A percentile compares a stretch with the other conserved stretches of the same genome.
Evolutionary conservation across 2,797 vertebrate species (phyloP).

Genomic region (Chanos chanos): DNA sequence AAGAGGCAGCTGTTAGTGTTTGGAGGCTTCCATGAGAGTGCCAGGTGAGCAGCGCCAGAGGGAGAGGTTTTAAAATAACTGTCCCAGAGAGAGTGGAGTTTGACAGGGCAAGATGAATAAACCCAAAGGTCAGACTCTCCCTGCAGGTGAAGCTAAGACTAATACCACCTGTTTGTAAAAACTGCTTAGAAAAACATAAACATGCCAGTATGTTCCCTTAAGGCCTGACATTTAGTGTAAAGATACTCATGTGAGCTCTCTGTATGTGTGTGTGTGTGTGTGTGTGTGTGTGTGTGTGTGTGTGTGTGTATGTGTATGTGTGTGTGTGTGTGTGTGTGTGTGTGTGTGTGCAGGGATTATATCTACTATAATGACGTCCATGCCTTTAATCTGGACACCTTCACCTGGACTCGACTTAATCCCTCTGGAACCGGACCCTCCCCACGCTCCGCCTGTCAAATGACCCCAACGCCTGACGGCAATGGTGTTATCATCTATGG

Average conservation of each 20-base stretch:
- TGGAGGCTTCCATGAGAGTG: constrained; percentile 93
- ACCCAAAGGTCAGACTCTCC: too few relatives aligned
- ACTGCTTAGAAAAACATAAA: too few relatives aligned
- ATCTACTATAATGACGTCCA: constrained; percentile 91
- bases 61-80: too few relatives aligned
- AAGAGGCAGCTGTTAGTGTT: constrained; percentile 89
- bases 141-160: too few relatives aligned
- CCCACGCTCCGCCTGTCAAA: constrained; percentile 86
- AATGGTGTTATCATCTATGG: constrained; percentile 80
- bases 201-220: too few relatives aligned
- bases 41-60: constrained; percentile 78
- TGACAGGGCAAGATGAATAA: too few relatives aligned
- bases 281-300: not conserved
- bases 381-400: constrained; percentile 87
- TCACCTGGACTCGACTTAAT: constrained; percentile 81
- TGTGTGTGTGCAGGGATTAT: constrained; percentile 78
- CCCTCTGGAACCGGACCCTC: constrained; percentile 75
- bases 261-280: not conserved
- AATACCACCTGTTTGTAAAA: too few relatives aligned
- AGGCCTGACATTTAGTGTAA: too few relatives aligned
- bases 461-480: constrained; percentile 80
- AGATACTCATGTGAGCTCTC: too few relatives aligned
- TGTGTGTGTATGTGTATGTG: not conserved
- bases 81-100: too few relatives aligned
- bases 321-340: not conserved